Conservation (phyloP, 2,113 vertebrate species). For the Turdus rufiventris region DNA sequence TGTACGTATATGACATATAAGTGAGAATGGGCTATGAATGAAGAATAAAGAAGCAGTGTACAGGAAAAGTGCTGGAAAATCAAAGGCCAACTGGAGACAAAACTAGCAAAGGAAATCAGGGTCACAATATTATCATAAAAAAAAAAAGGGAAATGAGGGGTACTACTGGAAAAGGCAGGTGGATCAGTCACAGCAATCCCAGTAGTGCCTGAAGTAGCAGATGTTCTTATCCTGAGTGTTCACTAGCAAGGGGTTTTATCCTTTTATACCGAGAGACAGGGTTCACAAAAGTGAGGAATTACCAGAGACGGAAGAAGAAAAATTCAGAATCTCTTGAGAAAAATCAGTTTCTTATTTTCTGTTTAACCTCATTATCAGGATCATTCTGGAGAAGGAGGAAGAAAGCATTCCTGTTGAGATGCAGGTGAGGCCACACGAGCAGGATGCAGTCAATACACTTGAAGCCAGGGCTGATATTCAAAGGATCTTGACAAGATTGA, state of each 20-base stretch:
- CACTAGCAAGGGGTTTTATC: not conserved
- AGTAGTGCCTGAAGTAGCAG: not conserved
- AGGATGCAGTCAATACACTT: not conserved
- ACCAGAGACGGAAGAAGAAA: not conserved
- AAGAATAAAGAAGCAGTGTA: not conserved
- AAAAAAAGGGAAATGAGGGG: not conserved
- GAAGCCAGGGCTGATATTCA: not conserved
- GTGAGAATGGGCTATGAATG: not conserved
- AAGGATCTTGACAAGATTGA: not conserved
- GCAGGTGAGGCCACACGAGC: accelerated
- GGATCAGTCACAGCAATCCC: not conserved
- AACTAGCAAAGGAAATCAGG: not conserved
- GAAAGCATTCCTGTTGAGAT: not conserved
- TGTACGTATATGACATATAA: not conserved
- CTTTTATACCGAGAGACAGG: not conserved
- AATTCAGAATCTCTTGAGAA: not conserved
- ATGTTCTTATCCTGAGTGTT: not conserved
- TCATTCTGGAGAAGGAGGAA: not conserved
- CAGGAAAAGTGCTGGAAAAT: not conserved
- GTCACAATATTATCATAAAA: not conserved
- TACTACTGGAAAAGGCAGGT: not conserved
- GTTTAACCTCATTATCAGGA: not conserved
- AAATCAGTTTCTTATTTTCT: not conserved
- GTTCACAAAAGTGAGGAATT: not conserved
- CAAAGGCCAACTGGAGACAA: not conserved